Evolutionary conservation across 2,113 vertebrate genomes (phyloP), one percentile per base, ranked within the genome.

Genomic region (Heloderma charlesbogerti): DNA sequence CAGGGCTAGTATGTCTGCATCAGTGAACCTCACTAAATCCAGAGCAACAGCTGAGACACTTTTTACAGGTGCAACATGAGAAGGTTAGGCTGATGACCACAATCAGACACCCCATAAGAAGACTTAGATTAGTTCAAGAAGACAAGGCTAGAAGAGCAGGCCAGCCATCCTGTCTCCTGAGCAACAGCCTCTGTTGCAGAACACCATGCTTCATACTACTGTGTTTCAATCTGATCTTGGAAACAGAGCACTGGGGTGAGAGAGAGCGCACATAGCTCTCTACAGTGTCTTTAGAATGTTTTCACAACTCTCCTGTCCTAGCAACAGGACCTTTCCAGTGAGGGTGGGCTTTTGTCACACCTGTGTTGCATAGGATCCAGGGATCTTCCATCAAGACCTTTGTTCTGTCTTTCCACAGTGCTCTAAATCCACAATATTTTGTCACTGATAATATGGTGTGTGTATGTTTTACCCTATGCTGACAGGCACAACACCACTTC

Each of bases 21-120:
- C 94, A 95, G 75, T 93, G 82, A 88, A 84, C 92, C 89, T 93
- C 90, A 79, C 86, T 91, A 75, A 92, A 92, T 94, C 75, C 93
- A 92, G 95, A 91, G 90, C 90, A 93, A 82, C 85, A 90, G 90
- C 87, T 34, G 34, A 87, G 91, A 89, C 34, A 18, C 71, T 74
- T n/a, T 34, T 34, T 34, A 34, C 7, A 72, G 18, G 34, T 72
- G 69, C 31, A n/a, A 13, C 12, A 13, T 10, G 31, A n/a, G 69
- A 72, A 8, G 10, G 8, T 9, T 78, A n/a, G n/a, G 37, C 34
- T 63, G 77, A 79, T 29, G 8, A 79, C 77, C 25, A 13, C 45
- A 31, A 22, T 9, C 29, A 54, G 54, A 54, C 1, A 48, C 18
- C 45, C 29, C 48, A 51, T 48, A 25, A 80, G 45, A 29, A 79